These are phyloP conservation scores for Bettongia penicillata DNA, from an alignment of 2,113 vertebrate species.

Conservation along the genomic window DNA sequence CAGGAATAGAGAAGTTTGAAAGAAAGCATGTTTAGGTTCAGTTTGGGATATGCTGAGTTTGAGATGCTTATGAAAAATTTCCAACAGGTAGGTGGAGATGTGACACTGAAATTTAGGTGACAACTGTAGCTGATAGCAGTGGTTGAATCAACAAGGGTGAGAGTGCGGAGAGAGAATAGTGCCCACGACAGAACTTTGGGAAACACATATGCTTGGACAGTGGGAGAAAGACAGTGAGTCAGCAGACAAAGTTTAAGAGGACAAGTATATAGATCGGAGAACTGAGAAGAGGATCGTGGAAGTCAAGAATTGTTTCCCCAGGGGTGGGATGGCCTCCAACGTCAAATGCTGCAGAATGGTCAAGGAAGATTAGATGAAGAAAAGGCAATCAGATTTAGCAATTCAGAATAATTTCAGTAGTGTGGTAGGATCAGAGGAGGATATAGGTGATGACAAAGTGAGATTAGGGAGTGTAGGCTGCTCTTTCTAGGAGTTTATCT, in stretches of 20 bases:
- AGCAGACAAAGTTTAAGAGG: neutral
- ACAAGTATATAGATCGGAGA: neutral
- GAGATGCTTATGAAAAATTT: neutral
- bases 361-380: neutral
- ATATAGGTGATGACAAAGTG: neutral
- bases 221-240: neutral
- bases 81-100: neutral
- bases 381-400: neutral
- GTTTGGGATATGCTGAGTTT: neutral
- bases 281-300: neutral
- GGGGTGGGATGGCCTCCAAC: neutral
- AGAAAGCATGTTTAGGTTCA: neutral
- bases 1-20: neutral
- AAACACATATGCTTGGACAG: neutral
- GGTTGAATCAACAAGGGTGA: neutral
- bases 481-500: neutral
- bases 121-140: neutral
- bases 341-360: neutral
- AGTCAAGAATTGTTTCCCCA: neutral
- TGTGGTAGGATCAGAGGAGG: neutral
- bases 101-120: neutral
- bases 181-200: neutral
- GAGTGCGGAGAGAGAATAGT: neutral
- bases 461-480: neutral
- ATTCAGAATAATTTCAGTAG: neutral